Conservation (phyloP, 2,113 vertebrate species). For the Lepus europaeus region DNA sequence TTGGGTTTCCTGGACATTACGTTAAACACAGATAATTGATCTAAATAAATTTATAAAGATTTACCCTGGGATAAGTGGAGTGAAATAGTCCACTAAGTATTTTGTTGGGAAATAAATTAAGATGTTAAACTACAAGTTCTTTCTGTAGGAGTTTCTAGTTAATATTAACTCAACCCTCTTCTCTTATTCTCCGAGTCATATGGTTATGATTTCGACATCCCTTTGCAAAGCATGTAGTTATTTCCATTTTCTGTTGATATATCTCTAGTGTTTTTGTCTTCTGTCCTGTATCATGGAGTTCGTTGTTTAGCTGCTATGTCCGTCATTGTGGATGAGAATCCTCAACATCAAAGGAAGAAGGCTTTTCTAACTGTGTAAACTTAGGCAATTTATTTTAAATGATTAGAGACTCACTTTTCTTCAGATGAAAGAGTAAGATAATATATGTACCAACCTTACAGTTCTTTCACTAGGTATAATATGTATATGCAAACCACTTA, state of each 20-base stretch:
- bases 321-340: neutral
- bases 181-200: neutral
- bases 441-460: neutral
- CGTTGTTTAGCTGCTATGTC: neutral
- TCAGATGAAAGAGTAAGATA: neutral
- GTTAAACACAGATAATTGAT: neutral
- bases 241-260: neutral
- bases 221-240: neutral
- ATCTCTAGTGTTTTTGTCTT: neutral
- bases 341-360: neutral
- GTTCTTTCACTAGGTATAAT: neutral
- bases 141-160: neutral
- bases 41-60: neutral
- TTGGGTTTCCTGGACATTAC: neutral
- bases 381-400: neutral
- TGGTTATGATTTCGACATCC: neutral
- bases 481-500: neutral
- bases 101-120: conserved; percentile 36
- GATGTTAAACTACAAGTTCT: neutral
- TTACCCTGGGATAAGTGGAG: neutral
- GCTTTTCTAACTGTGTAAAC: neutral
- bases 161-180: neutral
- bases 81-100: neutral
- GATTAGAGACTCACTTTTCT: neutral
- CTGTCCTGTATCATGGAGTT: neutral